A percentile compares a stretch with the other conserved stretches of the same genome.
Conservation (phyloP, 2,113 vertebrate genomes). For the Pseudopodoces humilis region DNA sequence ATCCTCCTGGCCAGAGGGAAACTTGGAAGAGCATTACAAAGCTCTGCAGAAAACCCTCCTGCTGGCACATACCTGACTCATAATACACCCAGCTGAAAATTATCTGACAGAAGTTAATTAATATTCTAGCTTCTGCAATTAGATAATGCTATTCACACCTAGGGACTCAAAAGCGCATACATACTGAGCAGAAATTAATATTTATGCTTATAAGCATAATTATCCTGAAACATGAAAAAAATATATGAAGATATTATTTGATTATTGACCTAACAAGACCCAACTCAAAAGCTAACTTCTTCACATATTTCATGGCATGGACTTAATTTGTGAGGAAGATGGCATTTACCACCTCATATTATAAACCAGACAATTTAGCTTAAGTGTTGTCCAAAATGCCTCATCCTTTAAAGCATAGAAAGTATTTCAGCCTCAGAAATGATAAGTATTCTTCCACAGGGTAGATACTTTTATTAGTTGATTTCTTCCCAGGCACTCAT, state of each 20-base stretch:
- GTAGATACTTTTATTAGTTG: not conserved
- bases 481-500: not conserved
- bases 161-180: conserved; percentile 32
- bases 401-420: not conserved
- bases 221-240: conserved; percentile 52
- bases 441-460: not conserved
- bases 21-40: conserved; percentile 12
- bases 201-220: conserved; percentile 58
- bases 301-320: conserved; percentile 18
- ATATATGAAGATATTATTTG: conserved; percentile 33
- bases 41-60: conserved; percentile 39
- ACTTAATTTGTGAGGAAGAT: conserved; percentile 30
- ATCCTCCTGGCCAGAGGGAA: conserved; percentile 9
- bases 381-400: not conserved
- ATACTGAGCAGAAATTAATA: conserved; percentile 69
- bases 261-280: conserved; percentile 54
- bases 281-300: conserved; percentile 33
- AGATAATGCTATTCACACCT: conserved; percentile 69
- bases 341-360: not conserved
- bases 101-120: conserved; percentile 56
- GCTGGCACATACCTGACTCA: conserved; percentile 38
- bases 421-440: conserved; percentile 5
- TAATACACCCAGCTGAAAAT: conserved; percentile 43
- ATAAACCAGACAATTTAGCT: not conserved
- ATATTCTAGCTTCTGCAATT: conserved; percentile 54